A percentile compares a stretch with the other conserved stretches of the same genome.
phyloP scores from a whole-genome alignment of 2,888 invertebrate genomes.

The Tanytarsus gracilentus region DNA sequence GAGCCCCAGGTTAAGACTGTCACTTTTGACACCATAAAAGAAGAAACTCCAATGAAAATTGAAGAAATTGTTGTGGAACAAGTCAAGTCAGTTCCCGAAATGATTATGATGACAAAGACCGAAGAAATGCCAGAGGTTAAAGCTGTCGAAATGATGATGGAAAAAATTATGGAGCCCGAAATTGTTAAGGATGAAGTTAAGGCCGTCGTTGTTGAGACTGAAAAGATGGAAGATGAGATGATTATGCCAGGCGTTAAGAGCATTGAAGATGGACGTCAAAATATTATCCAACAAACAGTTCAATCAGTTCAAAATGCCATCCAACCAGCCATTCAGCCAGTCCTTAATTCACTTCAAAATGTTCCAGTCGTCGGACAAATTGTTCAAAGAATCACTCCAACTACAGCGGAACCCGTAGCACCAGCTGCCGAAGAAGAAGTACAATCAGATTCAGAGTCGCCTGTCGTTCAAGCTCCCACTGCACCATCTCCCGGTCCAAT shows the following conservation, averaged over 20 bases:
- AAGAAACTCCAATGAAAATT: background rate
- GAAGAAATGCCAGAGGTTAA: background rate
- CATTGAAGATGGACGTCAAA: background rate
- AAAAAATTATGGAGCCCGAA: background rate
- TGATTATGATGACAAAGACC: background rate
- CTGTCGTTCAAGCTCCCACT: no score
- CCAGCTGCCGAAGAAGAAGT: background rate
- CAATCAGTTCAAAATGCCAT: background rate
- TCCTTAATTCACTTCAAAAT: background rate
- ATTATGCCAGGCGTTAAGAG: background rate
- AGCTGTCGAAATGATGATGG: background rate
- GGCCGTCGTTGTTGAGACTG: background rate
- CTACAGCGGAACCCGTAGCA: background rate
- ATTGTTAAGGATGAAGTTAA: background rate
- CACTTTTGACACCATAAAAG: background rate
- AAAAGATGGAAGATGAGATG: background rate
- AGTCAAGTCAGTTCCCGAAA: background rate
- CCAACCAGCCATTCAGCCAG: background rate
- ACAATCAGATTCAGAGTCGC: no score
- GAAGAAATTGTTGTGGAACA: background rate
- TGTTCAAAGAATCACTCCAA: background rate
- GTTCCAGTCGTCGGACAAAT: constrained; percentile 6
- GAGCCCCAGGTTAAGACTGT: background rate
- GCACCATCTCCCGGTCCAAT: background rate
- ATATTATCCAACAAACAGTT: background rate